A percentile compares a stretch with the other conserved stretches of the same genome.
Conservation (phyloP, 2,113 vertebrate species). For the Coturnix japonica region DNA sequence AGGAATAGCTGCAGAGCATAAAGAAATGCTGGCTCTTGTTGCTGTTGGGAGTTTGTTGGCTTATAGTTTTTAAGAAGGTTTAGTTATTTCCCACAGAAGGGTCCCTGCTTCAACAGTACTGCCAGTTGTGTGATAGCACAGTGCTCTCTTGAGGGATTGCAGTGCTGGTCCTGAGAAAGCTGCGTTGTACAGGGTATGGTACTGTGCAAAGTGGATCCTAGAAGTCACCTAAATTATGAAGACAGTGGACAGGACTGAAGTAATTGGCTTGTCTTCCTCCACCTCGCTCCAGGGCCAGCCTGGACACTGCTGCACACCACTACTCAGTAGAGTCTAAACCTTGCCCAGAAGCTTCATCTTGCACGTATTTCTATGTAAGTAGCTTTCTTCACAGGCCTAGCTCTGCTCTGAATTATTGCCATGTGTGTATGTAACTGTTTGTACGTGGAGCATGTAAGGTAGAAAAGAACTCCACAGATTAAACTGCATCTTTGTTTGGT, state of each 20-base stretch:
- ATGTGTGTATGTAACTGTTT: not conserved
- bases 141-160: not conserved
- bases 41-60: not conserved
- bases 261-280: not conserved
- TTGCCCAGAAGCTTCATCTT: not conserved
- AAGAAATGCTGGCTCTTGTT: not conserved
- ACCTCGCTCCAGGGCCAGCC: not conserved
- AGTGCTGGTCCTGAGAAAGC: not conserved
- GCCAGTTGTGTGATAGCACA: not conserved
- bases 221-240: not conserved
- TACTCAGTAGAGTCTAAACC: not conserved
- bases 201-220: not conserved
- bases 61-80: not conserved
- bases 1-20: not conserved
- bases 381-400: not conserved
- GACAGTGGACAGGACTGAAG: not conserved
- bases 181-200: not conserved
- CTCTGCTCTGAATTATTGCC: not conserved
- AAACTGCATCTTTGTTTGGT: not conserved
- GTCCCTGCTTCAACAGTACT: not conserved
- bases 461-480: not conserved
- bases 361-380: not conserved
- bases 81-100: not conserved
- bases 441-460: not conserved
- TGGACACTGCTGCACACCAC: not conserved